phyloP scores from a whole-genome alignment of 2,888 invertebrate species.

The Heteromurus nitidus region DNA sequence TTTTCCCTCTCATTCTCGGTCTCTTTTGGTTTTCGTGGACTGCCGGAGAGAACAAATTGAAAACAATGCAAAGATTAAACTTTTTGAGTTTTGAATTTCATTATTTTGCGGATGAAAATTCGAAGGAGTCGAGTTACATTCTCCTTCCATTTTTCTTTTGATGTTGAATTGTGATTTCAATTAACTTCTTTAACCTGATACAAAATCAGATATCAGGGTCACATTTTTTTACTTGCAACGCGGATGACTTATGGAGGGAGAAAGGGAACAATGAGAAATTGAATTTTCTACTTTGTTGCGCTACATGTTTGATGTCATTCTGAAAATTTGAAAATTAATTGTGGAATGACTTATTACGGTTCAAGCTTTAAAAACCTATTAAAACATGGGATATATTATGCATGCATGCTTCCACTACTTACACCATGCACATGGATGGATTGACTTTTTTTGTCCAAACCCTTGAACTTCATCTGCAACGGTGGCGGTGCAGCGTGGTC shows the following conservation, averaged over 20 bases:
- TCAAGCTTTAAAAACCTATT: too few species aligned
- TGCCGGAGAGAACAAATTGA: not conserved
- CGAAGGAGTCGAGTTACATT: not conserved
- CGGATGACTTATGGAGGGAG: not conserved
- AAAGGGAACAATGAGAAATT: not conserved
- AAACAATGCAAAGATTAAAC: not conserved
- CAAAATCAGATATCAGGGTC: too few species aligned
- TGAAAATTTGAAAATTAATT: not conserved
- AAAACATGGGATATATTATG: not conserved
- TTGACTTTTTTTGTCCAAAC: not conserved
- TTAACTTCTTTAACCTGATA: conserved; percentile 19
- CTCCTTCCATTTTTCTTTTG: not conserved
- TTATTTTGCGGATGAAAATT: not conserved
- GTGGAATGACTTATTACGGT: conserved; percentile 4
- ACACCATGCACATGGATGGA: too few species aligned
- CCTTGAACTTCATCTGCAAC: conserved; percentile 2
- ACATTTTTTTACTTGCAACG: too few species aligned
- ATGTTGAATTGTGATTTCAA: conserved; percentile 20
- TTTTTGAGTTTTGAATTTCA: not conserved
- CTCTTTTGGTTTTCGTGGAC: too few species aligned
- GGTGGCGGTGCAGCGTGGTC: too few species aligned
- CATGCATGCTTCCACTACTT: not conserved
- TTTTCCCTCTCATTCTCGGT: too few species aligned
- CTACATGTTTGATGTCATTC: not conserved
- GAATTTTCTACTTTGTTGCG: not conserved